Percentiles rank a stretch among this genome's conserved stretches.
Conservation (phyloP, 2,888 invertebrate genomes). For the Mechanitis mazaeus region DNA sequence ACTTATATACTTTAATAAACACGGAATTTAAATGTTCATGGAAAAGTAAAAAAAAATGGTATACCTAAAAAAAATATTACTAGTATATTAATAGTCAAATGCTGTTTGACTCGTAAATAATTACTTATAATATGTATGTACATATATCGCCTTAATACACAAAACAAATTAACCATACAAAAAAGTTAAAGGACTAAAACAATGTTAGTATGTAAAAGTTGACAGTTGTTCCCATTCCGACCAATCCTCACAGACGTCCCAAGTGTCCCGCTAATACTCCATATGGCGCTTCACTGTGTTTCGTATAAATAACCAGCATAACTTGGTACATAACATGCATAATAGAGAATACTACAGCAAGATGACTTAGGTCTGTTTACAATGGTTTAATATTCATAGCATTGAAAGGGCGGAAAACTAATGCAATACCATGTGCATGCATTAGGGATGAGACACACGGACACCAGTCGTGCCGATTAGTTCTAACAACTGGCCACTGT, state of each 20-base stretch:
- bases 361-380: constrained; percentile 35
- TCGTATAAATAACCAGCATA: constrained; percentile 54
- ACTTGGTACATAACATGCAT: constrained; percentile 36
- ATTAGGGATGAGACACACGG: constrained; percentile 69
- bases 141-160: neutral
- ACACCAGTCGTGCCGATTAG: constrained; percentile 59
- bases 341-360: constrained; percentile 16
- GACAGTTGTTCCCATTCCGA: constrained; percentile 68
- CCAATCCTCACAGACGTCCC: constrained; percentile 63
- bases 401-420: constrained; percentile 62
- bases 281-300: constrained; percentile 65
- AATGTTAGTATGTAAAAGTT: constrained; percentile 53
- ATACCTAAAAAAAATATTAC: too few species aligned
- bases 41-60: too few species aligned
- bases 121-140: neutral
- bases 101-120: too few species aligned
- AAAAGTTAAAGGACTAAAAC: constrained; percentile 34
- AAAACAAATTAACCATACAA: constrained; percentile 8
- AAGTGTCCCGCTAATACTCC: constrained; percentile 73
- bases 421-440: constrained; percentile 74
- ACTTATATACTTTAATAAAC: too few species aligned
- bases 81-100: neutral
- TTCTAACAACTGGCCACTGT: constrained; percentile 58
- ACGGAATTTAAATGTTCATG: too few species aligned
- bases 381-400: constrained; percentile 55